Evolutionary conservation across 2,113 vertebrate genomes (phyloP), one percentile per base, ranked within the genome.

Genomic region (Muntiacus reevesi): DNA sequence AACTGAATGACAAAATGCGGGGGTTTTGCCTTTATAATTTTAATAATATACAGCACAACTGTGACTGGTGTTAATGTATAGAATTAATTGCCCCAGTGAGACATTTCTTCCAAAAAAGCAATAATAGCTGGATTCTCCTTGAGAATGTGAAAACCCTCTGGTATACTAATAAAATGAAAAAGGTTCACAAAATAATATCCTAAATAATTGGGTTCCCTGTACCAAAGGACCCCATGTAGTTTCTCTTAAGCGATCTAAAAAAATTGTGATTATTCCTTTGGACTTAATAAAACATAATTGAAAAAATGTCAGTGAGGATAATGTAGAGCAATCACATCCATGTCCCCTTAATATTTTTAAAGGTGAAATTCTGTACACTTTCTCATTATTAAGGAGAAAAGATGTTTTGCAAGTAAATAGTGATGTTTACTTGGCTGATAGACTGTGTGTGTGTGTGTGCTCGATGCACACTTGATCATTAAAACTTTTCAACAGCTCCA

Each of bases 221-320:
- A 98, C 98, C 95, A 96, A 96, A 99, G 97, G 97, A 99, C 98
- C 98, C 97, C 98, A 98, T 99, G 98, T 99, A 98, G 98, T 98
- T 99, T 98, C 98, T 99, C 98, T 98, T 98, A 98, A 99, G 98
- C 19, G 88, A 98, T 97, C 97, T 98, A 93, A 95, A 85, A 98
- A 99, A 99, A 99, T 98, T 90, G 97, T 98, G 98, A 98, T 99
- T 99, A 98, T 98, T 99, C 99, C 99, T 99, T 99, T 98, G 98
- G 98, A 98, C 98, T 99, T 99, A 98, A 98, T 99, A 99, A 99
- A 99, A 97, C 19, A 93, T 98, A 99, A 99, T 98, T 98, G 98
- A 98, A 99, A 97, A 96, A 98, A 98, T 60, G 97, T 97, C 97
- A 98, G 98, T 95, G 93, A 98, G 98, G 97, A 94, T 98, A 98